A percentile compares a stretch with the other conserved stretches of the same genome.
phyloP scores from a whole-genome alignment of 2,113 vertebrate species.

The Vulpes ferrilata region DNA sequence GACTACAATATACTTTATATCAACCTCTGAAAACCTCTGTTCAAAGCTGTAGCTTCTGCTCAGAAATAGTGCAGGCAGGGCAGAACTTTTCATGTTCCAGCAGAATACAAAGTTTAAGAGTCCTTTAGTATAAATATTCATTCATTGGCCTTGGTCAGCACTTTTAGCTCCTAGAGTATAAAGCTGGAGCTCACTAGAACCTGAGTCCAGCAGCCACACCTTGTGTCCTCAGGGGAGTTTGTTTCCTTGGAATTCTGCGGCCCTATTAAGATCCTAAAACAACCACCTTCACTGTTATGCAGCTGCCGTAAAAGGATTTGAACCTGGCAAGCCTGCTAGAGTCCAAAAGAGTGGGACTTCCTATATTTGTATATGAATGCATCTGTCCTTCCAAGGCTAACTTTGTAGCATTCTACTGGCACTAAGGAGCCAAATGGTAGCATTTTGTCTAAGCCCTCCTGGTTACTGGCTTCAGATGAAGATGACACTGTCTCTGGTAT shows the following conservation, averaged over 20 bases:
- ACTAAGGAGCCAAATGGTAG: constrained; percentile 84
- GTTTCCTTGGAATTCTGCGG: neutral
- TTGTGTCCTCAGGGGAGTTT: neutral
- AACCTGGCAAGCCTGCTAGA: rapidly evolving
- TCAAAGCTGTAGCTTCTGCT: neutral
- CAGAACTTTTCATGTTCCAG: neutral
- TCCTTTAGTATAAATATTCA: neutral
- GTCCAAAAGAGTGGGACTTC: constrained; percentile 81
- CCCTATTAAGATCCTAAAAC: neutral
- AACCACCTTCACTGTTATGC: neutral
- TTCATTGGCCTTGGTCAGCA: neutral
- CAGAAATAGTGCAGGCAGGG: neutral
- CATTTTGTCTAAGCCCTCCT: neutral
- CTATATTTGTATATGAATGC: constrained; percentile 93
- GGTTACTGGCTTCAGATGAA: neutral
- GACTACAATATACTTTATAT: neutral
- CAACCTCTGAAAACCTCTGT: neutral
- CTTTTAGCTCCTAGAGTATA: neutral
- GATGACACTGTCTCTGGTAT: neutral
- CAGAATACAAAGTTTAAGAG: neutral
- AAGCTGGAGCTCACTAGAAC: neutral
- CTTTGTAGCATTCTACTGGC: constrained; percentile 84
- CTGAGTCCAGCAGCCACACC: rapidly evolving
- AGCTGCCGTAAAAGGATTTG: neutral
- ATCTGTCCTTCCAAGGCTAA: constrained; percentile 93